A percentile compares a stretch with the other conserved stretches of the same genome.
These are phyloP conservation scores for Sula dactylatra DNA, from an alignment of 2,113 vertebrate genomes.

Conservation along the genomic window DNA sequence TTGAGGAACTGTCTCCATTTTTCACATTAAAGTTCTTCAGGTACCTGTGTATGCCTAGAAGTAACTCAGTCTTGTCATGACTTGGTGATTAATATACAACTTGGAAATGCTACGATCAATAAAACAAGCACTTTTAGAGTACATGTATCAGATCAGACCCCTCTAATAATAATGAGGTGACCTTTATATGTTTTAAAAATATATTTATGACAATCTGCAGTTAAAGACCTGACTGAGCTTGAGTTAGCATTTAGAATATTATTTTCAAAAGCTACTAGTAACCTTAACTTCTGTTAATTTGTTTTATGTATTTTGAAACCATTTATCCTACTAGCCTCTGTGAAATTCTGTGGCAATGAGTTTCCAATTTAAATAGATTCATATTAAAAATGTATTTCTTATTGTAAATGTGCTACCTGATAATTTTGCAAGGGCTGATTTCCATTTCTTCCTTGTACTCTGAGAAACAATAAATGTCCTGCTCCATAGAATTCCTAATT, in stretches of 20 bases:
- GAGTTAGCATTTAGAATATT: neutral
- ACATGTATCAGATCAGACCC: neutral
- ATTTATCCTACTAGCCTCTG: neutral
- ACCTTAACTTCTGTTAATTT: neutral
- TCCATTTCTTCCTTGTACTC: neutral
- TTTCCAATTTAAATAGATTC: neutral
- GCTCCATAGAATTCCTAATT: neutral
- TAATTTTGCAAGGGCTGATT: neutral
- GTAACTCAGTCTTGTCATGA: neutral
- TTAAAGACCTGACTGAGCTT: neutral
- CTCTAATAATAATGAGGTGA: neutral
- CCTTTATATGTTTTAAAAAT: neutral
- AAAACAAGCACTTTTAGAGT: neutral
- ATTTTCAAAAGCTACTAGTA: neutral
- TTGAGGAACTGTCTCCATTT: neutral
- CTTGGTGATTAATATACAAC: neutral
- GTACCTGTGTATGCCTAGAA: neutral
- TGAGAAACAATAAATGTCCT: neutral
- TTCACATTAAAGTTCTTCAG: neutral
- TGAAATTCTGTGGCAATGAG: neutral
- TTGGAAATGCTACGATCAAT: conserved; percentile 4
- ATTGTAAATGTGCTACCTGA: neutral
- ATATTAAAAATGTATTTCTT: neutral
- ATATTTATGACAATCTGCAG: neutral
- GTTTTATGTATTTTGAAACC: neutral